Conservation (phyloP, 2,888 invertebrate species). For the Leucoma salicis region DNA sequence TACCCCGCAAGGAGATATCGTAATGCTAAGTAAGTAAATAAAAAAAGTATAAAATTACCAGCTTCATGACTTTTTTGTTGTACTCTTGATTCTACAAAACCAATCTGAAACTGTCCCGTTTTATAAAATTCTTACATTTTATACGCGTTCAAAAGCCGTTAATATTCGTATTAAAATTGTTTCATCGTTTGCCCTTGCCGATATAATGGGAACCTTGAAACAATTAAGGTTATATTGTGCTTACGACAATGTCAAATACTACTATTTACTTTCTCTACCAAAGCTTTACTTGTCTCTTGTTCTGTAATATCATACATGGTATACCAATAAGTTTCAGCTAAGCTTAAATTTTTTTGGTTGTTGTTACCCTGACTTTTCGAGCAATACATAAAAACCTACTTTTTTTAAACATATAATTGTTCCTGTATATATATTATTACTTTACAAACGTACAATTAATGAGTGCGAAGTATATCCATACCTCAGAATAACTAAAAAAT, state of each 20-base stretch:
- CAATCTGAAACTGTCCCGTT: slow-evolving; percentile 46
- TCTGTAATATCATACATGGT: no score
- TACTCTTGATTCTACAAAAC: slow-evolving; percentile 21
- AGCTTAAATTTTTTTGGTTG: no score
- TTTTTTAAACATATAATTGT: no score
- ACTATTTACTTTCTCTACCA: slow-evolving; percentile 34
- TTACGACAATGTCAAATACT: slow-evolving; percentile 19
- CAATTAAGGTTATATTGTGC: slow-evolving; percentile 36
- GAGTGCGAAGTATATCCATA: no score
- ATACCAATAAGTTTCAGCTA: no score
- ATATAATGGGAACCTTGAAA: slow-evolving; percentile 45
- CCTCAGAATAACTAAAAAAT: no score
- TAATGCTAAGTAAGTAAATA: no score
- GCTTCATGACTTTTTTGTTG: slow-evolving; percentile 42
- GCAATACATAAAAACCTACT: no score
- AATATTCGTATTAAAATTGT: slow-evolving; percentile 37
- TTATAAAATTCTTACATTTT: slow-evolving; percentile 38
- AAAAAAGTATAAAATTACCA: slow-evolving; percentile 46
- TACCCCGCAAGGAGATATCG: no score
- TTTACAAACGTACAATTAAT: no score
- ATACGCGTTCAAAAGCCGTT: slow-evolving; percentile 48
- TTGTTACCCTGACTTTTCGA: no score
- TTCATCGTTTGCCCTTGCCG: slow-evolving; percentile 45
- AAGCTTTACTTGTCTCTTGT: background rate
- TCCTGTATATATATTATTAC: no score